These are phyloP conservation scores for Ischnus inquisitorius DNA, from an alignment of 2,888 invertebrate species.

Conservation along the genomic window DNA sequence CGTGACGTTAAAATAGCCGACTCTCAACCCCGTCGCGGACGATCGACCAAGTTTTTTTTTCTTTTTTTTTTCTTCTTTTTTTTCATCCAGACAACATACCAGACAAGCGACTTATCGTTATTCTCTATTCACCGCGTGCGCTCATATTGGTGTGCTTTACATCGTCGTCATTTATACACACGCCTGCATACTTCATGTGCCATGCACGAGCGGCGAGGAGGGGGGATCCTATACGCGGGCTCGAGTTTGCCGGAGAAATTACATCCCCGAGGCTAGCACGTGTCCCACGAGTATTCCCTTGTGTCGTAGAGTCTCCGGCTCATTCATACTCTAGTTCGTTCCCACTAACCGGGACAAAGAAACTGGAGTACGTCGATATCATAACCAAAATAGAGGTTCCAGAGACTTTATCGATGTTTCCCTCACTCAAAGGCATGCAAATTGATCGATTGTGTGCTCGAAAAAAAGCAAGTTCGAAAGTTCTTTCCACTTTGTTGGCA, in stretches of 20 bases:
- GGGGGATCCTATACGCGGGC: not conserved
- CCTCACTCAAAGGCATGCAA: no score
- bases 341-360: not conserved
- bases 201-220: not conserved
- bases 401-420: not conserved
- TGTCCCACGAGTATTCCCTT: slow-evolving; percentile 31
- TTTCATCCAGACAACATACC: not conserved
- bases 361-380: not conserved
- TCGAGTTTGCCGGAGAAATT: slow-evolving; percentile 42
- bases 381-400: not conserved
- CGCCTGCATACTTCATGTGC: not conserved
- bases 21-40: no score
- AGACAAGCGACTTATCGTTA: not conserved
- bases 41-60: no score
- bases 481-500: no score
- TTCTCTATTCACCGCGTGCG: slow-evolving; percentile 3
- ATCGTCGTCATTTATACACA: slow-evolving; percentile 25
- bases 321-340: slow-evolving; percentile 9
- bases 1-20: no score
- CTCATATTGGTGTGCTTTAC: slow-evolving; percentile 1
- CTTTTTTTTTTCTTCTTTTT: not conserved
- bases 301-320: not conserved
- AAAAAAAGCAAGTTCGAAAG: no score
- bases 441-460: no score
- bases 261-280: slow-evolving; percentile 40